Evolutionary conservation across 2,797 vertebrate species (phyloP).

Genomic region (Cynodonichthys magdalenae): DNA sequence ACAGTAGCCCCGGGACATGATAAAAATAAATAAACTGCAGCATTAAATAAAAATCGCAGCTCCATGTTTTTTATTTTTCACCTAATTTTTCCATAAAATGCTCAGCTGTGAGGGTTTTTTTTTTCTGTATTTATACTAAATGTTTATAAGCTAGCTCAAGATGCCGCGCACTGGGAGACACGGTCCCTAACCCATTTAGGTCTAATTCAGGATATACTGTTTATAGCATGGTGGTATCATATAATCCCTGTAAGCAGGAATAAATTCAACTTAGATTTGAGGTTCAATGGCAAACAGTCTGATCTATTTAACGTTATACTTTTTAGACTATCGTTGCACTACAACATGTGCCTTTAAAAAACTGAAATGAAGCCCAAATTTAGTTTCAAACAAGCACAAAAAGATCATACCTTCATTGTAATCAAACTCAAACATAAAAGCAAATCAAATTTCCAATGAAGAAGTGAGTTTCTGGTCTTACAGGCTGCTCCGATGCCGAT

Average conservation of each 20-base stretch:
- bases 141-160: constrained; percentile 34
- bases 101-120: constrained; percentile 20
- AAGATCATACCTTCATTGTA: not conserved
- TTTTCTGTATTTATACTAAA: constrained; percentile 20
- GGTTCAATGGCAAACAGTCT: constrained; percentile 6
- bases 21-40: constrained; percentile 41
- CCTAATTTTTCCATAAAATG: constrained; percentile 34
- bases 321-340: no score
- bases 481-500: constrained; percentile 83
- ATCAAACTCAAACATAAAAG: not conserved
- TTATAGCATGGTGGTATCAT: constrained; percentile 41
- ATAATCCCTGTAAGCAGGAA: constrained; percentile 56
- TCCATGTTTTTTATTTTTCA: constrained; percentile 14
- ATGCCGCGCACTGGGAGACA: constrained; percentile 28
- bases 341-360: no score
- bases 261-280: constrained; percentile 46
- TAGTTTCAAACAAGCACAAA: not conserved
- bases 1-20: constrained; percentile 28
- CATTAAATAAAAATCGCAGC: constrained; percentile 28
- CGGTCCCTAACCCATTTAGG: constrained; percentile 47
- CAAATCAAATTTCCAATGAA: not conserved
- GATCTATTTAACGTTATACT: not conserved
- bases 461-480: constrained; percentile 63
- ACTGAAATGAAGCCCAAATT: not conserved
- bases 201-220: constrained; percentile 60